Conservation (phyloP, 2,797 vertebrate genomes). For the Ataeniobius toweri region DNA sequence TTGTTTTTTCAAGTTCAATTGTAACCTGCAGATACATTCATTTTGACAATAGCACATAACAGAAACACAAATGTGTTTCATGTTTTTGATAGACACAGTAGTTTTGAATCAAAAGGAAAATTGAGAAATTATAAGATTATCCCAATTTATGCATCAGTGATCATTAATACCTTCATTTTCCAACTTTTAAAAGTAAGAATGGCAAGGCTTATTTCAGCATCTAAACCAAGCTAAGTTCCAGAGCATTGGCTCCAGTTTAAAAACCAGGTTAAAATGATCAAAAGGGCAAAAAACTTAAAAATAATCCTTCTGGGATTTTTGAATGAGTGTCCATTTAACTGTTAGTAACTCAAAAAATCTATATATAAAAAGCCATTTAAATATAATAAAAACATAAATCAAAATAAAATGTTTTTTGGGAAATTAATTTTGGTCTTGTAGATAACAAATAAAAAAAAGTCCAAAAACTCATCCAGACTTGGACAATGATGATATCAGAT, state of each 20-base stretch:
- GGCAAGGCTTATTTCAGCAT: neutral
- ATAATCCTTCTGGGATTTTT: neutral
- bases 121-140: neutral
- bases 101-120: neutral
- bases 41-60: neutral
- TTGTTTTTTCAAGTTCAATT: neutral
- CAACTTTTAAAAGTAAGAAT: neutral
- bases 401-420: neutral
- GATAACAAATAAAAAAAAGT: neutral
- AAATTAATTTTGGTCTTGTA: too few species aligned
- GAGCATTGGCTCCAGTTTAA: neutral
- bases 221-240: neutral
- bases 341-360: neutral
- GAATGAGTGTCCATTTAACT: neutral
- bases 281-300: neutral
- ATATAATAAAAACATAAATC: neutral
- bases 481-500: neutral
- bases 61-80: too few species aligned
- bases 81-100: neutral
- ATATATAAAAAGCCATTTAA: neutral
- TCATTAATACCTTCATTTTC: neutral
- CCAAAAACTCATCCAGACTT: neutral
- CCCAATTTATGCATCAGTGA: neutral
- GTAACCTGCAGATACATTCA: too few species aligned
- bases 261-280: neutral